These are phyloP conservation scores for Leptatherina wallacei DNA, from an alignment of 2,797 vertebrate genomes.

Conservation along the genomic window DNA sequence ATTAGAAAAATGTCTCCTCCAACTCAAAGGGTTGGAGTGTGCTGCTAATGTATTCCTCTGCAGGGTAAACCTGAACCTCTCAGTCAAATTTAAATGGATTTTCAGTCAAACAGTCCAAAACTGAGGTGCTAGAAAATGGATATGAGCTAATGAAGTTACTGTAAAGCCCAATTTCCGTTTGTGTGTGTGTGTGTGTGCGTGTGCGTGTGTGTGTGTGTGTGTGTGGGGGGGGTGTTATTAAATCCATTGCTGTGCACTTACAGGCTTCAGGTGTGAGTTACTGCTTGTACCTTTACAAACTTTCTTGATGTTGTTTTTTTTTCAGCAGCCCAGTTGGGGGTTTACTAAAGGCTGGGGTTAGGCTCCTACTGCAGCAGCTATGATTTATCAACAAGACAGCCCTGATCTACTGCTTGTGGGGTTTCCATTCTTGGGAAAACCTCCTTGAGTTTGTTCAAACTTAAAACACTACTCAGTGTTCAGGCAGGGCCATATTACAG, in stretches of 20 bases:
- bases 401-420: conserved; percentile 34
- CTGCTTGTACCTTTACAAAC: conserved; percentile 19
- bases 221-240: background rate
- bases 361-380: conserved; percentile 54
- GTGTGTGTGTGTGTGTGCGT: conserved; percentile 15
- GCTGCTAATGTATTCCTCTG: conserved; percentile 47
- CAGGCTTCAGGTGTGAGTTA: background rate
- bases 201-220: background rate
- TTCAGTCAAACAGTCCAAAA: conserved; percentile 51
- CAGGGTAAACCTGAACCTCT: conserved; percentile 36
- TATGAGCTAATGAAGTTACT: conserved; percentile 67
- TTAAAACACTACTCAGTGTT: conserved; percentile 62
- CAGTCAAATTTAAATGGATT: conserved; percentile 52
- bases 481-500: conserved; percentile 59
- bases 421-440: conserved; percentile 40
- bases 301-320: conserved; percentile 60
- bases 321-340: conserved; percentile 36
- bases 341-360: conserved; percentile 41
- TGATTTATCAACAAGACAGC: conserved; percentile 70
- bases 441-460: conserved; percentile 52
- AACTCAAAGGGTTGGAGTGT: conserved; percentile 24
- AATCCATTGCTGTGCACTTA: conserved; percentile 28
- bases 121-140: conserved; percentile 55
- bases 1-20: conserved; percentile 58
- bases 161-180: conserved; percentile 21